A percentile compares a stretch with the other conserved stretches of the same genome.
Conservation (phyloP, 2,888 invertebrate species). For the Xanthia icteritia region DNA sequence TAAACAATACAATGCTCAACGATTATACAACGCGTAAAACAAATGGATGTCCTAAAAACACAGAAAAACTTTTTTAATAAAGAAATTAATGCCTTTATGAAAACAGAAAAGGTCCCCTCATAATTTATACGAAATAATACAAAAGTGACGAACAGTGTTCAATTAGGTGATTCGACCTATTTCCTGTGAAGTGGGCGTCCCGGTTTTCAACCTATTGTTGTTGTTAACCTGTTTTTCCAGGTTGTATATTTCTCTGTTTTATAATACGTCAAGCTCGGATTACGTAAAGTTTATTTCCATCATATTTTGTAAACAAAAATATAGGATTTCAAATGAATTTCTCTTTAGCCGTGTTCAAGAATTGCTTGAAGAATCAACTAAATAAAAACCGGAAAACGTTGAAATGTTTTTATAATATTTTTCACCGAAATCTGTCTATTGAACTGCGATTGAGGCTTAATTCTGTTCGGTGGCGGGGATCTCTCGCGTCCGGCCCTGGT, state of each 20-base stretch:
- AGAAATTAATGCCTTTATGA: conserved; percentile 54
- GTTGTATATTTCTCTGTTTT: conserved; percentile 23
- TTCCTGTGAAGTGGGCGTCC: conserved; percentile 38
- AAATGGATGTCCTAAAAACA: conserved; percentile 60
- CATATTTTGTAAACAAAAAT: conserved; percentile 27
- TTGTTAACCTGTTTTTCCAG: conserved; percentile 22
- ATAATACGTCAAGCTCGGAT: conserved; percentile 48
- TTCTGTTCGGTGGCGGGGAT: too few species aligned
- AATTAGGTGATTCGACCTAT: conserved; percentile 50
- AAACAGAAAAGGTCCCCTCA: conserved; percentile 53
- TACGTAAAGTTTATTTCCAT: conserved; percentile 39
- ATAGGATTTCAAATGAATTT: conserved; percentile 19
- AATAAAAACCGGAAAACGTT: background rate
- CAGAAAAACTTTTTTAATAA: conserved; percentile 66
- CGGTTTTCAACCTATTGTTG: conserved; percentile 34
- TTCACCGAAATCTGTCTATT: background rate
- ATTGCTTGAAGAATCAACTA: background rate
- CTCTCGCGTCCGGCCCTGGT: too few species aligned
- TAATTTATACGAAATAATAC: conserved; percentile 62
- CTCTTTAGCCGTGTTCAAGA: conserved; percentile 25
- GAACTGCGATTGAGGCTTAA: background rate
- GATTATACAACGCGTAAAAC: conserved; percentile 29
- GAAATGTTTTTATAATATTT: background rate
- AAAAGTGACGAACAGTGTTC: conserved; percentile 54
- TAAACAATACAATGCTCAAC: conserved; percentile 36